These are phyloP conservation scores for Antidorcas marsupialis DNA, from an alignment of 2,113 vertebrate genomes.

Conservation along the genomic window DNA sequence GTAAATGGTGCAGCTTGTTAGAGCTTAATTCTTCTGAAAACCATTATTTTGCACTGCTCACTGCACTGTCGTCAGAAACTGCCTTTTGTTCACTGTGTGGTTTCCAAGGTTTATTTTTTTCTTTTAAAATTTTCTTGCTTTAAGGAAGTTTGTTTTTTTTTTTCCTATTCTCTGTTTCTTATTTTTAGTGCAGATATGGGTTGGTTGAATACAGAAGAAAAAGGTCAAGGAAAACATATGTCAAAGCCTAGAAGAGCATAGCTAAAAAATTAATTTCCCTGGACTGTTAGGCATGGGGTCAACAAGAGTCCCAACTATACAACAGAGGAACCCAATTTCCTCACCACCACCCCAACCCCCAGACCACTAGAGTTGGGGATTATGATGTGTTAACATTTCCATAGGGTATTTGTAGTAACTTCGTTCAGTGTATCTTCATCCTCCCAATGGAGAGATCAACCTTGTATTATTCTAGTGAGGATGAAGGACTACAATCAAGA, in stretches of 20 bases:
- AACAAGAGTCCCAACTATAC: background rate
- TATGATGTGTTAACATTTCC: background rate
- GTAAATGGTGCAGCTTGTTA: background rate
- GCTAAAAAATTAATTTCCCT: background rate
- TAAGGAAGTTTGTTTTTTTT: background rate
- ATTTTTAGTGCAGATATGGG: background rate
- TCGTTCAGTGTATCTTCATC: background rate
- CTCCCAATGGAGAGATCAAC: background rate
- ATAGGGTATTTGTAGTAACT: background rate
- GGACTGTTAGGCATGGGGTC: background rate
- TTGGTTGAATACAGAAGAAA: background rate
- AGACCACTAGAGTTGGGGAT: background rate
- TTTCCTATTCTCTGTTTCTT: background rate
- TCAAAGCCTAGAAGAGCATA: background rate
- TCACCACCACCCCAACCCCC: background rate
- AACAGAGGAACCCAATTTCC: background rate
- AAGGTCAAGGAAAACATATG: background rate
- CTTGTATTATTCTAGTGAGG: background rate
- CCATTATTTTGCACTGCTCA: background rate
- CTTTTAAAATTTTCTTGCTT: background rate
- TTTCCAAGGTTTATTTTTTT: background rate
- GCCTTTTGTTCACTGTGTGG: background rate
- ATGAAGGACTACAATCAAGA: conserved; percentile 21
- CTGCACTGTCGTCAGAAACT: background rate
- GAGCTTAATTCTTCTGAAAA: conserved; percentile 11